Evolutionary conservation across 2,113 vertebrate genomes (phyloP).

Genomic region (Gulo gulo): DNA sequence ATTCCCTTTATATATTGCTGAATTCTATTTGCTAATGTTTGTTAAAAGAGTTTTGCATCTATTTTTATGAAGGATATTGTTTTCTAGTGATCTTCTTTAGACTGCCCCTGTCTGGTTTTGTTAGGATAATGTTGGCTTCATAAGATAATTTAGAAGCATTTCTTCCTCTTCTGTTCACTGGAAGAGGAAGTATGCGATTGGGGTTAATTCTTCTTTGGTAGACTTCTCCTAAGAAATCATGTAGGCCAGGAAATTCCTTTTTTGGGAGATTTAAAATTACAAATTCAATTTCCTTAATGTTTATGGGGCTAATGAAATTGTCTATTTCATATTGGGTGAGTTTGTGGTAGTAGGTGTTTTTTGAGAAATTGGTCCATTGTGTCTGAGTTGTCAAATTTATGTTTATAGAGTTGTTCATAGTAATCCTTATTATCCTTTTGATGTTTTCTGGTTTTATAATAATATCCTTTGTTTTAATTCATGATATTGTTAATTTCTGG

Average conservation of each 20-base stretch:
- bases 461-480: not conserved
- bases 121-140: not conserved
- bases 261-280: not conserved
- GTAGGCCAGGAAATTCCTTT: not conserved
- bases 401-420: not conserved
- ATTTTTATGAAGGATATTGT: not conserved
- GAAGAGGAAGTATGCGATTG: not conserved
- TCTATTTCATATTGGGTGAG: not conserved
- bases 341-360: not conserved
- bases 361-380: not conserved
- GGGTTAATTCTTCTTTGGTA: not conserved
- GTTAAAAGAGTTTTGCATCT: not conserved
- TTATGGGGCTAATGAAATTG: not conserved
- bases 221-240: conserved; percentile 3
- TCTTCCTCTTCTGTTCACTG: not conserved
- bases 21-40: not conserved
- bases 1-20: not conserved
- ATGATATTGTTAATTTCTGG: not conserved
- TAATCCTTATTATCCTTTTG: not conserved
- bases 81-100: not conserved
- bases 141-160: not conserved
- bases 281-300: not conserved
- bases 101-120: not conserved
- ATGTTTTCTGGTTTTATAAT: not conserved
- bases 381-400: conserved; percentile 8